Base-by-base conservation (phyloP, 2,797 vertebrate species). In the Leptoclinus maculatus region DNA sequence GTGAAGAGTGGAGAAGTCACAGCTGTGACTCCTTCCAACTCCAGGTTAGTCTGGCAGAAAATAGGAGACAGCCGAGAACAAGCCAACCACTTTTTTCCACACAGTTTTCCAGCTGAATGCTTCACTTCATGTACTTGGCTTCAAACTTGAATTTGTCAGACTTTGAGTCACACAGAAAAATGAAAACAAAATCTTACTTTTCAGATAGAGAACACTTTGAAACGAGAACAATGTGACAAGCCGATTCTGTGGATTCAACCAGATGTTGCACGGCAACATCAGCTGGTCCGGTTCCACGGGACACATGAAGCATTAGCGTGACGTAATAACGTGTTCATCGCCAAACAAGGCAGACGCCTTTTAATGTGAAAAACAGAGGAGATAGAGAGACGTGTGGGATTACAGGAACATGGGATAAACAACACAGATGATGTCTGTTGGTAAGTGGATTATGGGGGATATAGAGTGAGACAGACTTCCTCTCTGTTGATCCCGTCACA, bases 361-460 rank as follows among this genome's bases (percentile, higher is more conserved):
- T 57, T 23, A 32, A 38, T 66, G 17, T 69, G 45, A 59, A 57
- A 32, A 78, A 16, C 72, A 78, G 21, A 54, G 2, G 65, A 69
- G 62, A 74, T 63, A 38, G 84, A 74, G 56, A 80, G 79, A 83
- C 32, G 85, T 83, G 83, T 66, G 63, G 72, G 85, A 84, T 89
- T 87, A 85, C 41, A 59, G 43, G 27, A 57, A 76, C 66, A 66
- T 65, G 69, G 72, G 74, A 74, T 51, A 68, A 76, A 81, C 80
- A 83, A 60, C 80, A 80, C 7, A 34, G 68, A 83, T 67, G 71
- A 76, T 53, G 79, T 73, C 66, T 83, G 84, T 56, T 68, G 49
- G 51, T 74, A 83, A 79, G 25, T 74, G 88, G 80, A 88, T 91
- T 88, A 88, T 9, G 17, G 60, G 38, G 45, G 77, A 84, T 84